Conservation (phyloP, 2,888 invertebrate genomes). For the Cordilura impudica region DNA sequence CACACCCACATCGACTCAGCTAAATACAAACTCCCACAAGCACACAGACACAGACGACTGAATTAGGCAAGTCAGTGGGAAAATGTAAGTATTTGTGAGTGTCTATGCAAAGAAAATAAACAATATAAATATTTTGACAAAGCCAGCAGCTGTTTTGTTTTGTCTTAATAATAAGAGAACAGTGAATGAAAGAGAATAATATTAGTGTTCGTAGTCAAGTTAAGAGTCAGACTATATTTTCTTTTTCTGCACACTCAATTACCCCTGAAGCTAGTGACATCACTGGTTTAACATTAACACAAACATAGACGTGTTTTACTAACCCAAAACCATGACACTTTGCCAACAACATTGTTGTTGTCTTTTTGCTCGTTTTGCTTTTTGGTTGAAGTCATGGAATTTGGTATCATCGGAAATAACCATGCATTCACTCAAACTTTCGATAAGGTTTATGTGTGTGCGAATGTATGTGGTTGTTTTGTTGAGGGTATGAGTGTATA, state of each 20-base stretch:
- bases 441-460: not conserved
- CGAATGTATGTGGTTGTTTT: not conserved
- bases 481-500: constrained; percentile 5
- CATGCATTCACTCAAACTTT: constrained; percentile 7
- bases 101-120: not conserved
- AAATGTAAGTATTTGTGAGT: no score
- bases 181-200: no score
- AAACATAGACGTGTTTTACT: no score
- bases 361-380: not conserved
- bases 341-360: not conserved
- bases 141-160: not conserved
- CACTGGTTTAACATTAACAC: constrained; percentile 8
- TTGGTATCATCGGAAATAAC: constrained; percentile 5
- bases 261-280: constrained; percentile 33
- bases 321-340: not conserved
- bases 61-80: not conserved
- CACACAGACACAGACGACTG: not conserved
- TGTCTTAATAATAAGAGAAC: not conserved
- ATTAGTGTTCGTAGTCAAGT: not conserved
- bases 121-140: not conserved
- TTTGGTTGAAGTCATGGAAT: not conserved
- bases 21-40: not conserved
- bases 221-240: not conserved
- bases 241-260: not conserved
- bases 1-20: no score